Evolutionary conservation across 2,888 invertebrate species (phyloP).

Genomic region (Ichneumoninae sp.): DNA sequence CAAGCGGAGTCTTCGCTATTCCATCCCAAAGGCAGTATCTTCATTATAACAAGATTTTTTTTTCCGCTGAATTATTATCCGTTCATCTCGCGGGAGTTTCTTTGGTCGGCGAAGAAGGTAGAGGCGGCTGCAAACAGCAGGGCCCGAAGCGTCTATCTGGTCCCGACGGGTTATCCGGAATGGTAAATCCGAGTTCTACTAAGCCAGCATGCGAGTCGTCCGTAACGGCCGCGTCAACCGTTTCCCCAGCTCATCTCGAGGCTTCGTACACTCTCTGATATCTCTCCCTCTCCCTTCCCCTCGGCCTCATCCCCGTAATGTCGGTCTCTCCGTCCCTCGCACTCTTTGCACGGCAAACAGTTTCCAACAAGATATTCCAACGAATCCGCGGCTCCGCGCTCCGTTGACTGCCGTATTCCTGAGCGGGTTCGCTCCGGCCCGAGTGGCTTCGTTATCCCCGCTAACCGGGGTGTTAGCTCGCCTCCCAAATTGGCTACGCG

Average conservation of each 20-base stretch:
- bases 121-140: constrained; percentile 45
- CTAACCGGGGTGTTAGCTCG: constrained; percentile 52
- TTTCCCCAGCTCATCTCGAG: constrained; percentile 60
- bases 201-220: constrained; percentile 56
- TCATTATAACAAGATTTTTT: constrained; percentile 35
- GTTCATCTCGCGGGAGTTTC: constrained; percentile 48
- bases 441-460: constrained; percentile 58
- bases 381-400: constrained; percentile 57
- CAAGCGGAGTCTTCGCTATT: background rate
- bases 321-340: constrained; percentile 27
- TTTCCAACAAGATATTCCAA: constrained; percentile 63
- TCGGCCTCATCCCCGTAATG: constrained; percentile 4
- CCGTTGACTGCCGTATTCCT: constrained; percentile 51
- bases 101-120: constrained; percentile 26
- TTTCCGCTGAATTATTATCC: constrained; percentile 44
- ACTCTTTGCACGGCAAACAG: constrained; percentile 65
- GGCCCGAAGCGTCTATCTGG: constrained; percentile 48
- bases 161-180: constrained; percentile 57
- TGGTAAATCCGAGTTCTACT: constrained; percentile 55
- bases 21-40: constrained; percentile 17
- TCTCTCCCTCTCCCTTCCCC: constrained; percentile 18
- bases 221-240: constrained; percentile 59
- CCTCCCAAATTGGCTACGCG: constrained; percentile 61
- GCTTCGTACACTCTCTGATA: constrained; percentile 41
- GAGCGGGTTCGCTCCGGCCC: constrained; percentile 46